Percentiles rank a stretch among this genome's conserved stretches.
These are phyloP conservation scores for Glareola pratincola DNA, from an alignment of 2,113 vertebrate genomes.

Conservation along the genomic window DNA sequence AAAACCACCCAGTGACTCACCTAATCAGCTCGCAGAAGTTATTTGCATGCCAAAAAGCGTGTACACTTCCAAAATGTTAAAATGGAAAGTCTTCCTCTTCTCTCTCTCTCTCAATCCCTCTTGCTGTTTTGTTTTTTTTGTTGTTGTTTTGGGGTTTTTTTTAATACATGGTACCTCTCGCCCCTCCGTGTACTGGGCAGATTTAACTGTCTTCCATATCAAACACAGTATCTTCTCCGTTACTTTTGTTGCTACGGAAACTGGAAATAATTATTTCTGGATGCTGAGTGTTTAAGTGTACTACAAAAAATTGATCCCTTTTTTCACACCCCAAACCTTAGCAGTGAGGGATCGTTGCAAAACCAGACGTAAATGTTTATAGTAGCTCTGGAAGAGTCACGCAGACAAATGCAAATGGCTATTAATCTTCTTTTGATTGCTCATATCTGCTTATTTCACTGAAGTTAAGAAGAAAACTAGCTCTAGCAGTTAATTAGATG, in stretches of 20 bases:
- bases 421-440: not conserved
- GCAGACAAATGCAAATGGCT: not conserved
- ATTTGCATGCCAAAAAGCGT: constrained; percentile 4
- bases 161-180: not conserved
- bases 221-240: not conserved
- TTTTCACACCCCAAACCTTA: not conserved
- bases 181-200: not conserved
- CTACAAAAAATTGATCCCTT: not conserved
- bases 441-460: not conserved
- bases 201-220: not conserved
- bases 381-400: constrained; percentile 8
- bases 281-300: not conserved
- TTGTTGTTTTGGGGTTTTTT: not conserved
- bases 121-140: not conserved
- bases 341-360: not conserved
- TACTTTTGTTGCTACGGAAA: not conserved
- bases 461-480: constrained; percentile 15
- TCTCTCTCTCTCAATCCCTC: not conserved
- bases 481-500: not conserved
- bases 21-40: not conserved
- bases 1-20: not conserved
- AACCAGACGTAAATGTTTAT: constrained; percentile 37
- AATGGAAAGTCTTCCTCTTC: not conserved
- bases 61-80: not conserved
- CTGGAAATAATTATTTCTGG: constrained; percentile 17